Conservation (phyloP, 2,888 invertebrate genomes). For the Amphimallon solstitiale region DNA sequence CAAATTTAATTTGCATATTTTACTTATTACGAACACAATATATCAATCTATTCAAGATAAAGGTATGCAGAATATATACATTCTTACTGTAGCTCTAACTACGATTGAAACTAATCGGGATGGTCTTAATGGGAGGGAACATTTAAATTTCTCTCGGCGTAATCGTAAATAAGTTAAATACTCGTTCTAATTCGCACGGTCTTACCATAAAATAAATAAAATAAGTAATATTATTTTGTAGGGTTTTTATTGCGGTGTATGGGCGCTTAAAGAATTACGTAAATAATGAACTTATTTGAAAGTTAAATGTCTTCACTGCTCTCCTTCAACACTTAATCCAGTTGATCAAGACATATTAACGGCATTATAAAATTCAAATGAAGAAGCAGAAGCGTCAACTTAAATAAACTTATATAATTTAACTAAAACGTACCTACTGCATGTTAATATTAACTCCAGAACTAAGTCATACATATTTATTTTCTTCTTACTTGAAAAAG, state of each 20-base stretch:
- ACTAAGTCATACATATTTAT: background rate
- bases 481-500: background rate
- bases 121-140: conserved; percentile 4
- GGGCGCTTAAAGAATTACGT: conserved; percentile 18
- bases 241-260: conserved; percentile 18
- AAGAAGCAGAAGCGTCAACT: conserved; percentile 14
- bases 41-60: no score
- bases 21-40: no score
- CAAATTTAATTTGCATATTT: no score
- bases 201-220: conserved; percentile 12
- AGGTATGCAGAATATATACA: no score
- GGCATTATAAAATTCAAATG: conserved; percentile 27
- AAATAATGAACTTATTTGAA: conserved; percentile 28
- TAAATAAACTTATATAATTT: conserved; percentile 11
- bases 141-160: conserved; percentile 20
- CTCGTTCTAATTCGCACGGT: background rate
- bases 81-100: no score
- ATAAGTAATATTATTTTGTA: conserved; percentile 24
- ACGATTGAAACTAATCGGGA: no score
- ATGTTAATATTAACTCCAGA: background rate
- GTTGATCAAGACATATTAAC: conserved; percentile 25
- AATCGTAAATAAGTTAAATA: conserved; percentile 22
- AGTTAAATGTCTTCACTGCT: conserved; percentile 7
- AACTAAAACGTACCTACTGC: background rate
- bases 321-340: background rate